These are phyloP conservation scores for Bacillus rossius DNA, from an alignment of 1,140 invertebrate species.

Conservation along the genomic window DNA sequence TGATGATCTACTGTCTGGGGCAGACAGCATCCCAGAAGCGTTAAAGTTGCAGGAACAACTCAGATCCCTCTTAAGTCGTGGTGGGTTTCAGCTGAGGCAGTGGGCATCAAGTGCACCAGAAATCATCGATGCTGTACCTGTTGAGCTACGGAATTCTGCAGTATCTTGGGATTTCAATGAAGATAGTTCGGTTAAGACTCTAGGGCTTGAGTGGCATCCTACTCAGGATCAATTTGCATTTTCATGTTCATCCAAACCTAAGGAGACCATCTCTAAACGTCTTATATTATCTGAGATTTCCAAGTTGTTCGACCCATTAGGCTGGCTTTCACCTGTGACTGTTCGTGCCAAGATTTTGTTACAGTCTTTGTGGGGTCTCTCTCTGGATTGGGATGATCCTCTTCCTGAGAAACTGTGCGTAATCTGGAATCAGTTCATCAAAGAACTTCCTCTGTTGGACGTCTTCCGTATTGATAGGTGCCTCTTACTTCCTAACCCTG, in stretches of 20 bases:
- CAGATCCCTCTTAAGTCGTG: constrained; percentile 11
- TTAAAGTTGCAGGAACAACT: constrained; percentile 16
- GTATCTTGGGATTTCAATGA: background rate
- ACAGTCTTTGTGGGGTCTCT: constrained; percentile 14
- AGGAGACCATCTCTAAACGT: constrained; percentile 1
- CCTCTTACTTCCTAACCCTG: constrained; percentile 9
- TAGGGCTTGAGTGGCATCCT: constrained; percentile 20
- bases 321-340: constrained; percentile 8
- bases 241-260: background rate
- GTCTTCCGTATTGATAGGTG: constrained; percentile 20
- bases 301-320: constrained; percentile 15
- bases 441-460: constrained; percentile 13
- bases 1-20: constrained; percentile 41
- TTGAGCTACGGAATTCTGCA: constrained; percentile 4
- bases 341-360: constrained; percentile 16
- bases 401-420: background rate
- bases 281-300: constrained; percentile 9
- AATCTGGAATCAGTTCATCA: background rate
- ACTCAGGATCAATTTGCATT: constrained; percentile 10
- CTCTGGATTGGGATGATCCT: constrained; percentile 3
- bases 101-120: constrained; percentile 3
- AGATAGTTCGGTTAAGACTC: constrained; percentile 10
- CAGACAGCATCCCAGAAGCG: constrained; percentile 18
- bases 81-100: constrained; percentile 22
- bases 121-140: constrained; percentile 5